Conservation (phyloP, 2,797 vertebrate genomes). For the Rhabdophis nuchalis region DNA sequence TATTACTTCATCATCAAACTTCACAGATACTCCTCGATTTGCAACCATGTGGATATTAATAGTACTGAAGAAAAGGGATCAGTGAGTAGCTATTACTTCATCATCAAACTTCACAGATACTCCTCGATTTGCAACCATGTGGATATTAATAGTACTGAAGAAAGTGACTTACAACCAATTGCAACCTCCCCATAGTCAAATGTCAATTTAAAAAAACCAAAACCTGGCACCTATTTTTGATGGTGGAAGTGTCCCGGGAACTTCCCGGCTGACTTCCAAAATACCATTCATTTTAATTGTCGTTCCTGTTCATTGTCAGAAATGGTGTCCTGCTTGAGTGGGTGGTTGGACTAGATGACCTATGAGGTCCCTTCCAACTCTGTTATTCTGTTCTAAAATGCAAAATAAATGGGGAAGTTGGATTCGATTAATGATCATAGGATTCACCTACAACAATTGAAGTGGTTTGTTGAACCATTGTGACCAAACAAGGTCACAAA, state of each 20-base stretch:
- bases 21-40: not conserved
- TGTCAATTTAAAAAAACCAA: not conserved
- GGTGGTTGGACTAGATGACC: too few relatives aligned
- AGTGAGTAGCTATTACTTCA: not conserved
- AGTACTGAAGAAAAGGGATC: too few relatives aligned
- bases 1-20: not conserved
- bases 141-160: not conserved
- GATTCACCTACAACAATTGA: not conserved
- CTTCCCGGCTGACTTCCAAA: not conserved
- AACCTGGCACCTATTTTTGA: not conserved
- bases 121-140: not conserved
- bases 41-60: not conserved
- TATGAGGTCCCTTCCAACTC: too few relatives aligned
- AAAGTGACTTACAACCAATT: not conserved
- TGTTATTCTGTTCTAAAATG: not conserved
- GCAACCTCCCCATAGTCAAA: not conserved
- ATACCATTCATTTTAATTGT: too few relatives aligned
- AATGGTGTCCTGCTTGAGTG: too few relatives aligned
- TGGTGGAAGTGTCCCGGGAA: not conserved
- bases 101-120: not conserved
- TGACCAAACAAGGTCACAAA: not conserved
- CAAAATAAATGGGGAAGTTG: not conserved
- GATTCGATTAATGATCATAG: not conserved
- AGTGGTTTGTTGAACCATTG: not conserved
- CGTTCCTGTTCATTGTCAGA: too few relatives aligned